Base-by-base conservation (phyloP, 2,888 invertebrate species). In the Rhagium mordax region DNA sequence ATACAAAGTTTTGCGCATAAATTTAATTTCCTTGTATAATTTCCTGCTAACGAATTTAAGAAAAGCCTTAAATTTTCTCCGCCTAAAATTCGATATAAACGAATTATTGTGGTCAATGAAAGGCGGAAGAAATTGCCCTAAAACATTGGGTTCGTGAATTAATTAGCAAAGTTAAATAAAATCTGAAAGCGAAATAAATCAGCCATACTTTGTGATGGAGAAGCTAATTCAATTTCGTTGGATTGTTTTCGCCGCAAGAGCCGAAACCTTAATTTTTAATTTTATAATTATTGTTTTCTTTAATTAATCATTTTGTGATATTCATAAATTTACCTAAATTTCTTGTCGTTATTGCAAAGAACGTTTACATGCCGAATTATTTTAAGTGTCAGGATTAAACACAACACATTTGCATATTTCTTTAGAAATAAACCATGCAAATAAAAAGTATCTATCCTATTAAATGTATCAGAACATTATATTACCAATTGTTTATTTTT, bases 91-190 rank as follows among this genome's bases (percentile, higher is more conserved):
- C 29, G 15, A 59, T 59, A 59, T 27, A 18, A 29, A 7, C 27
- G 33, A 59, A 59, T 59, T 59, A 59, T 29, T 33, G 16, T 29
- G 59, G 29, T 33, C 41, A 59, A 59, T 59, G 41, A 59, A 33
- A 59, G 16, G 13, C 59, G 33, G 59, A 59, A 29, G 59, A 41
- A 55, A 59, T 59, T 59, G 33, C 41, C n/a, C n/a, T 29, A 13
- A 59, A 59, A 18, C 18, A 8, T 16, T 27, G 33, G 18, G 16
- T 55, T 59, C 29, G 18, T 7, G 59, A 33, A 33, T 16, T 59
- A 59, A 59, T 59, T 59, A 16, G 33, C 59, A 18, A 16, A 33
- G 59, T 59, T 57, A 24, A 27, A 29, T n/a, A 24, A 33, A 33
- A 59, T 29, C 29, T 33, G 33, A 29, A 18, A 29, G 24, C 27